Evolutionary conservation across 2,797 vertebrate genomes (phyloP).

Genomic region (Erpetoichthys calabaricus): DNA sequence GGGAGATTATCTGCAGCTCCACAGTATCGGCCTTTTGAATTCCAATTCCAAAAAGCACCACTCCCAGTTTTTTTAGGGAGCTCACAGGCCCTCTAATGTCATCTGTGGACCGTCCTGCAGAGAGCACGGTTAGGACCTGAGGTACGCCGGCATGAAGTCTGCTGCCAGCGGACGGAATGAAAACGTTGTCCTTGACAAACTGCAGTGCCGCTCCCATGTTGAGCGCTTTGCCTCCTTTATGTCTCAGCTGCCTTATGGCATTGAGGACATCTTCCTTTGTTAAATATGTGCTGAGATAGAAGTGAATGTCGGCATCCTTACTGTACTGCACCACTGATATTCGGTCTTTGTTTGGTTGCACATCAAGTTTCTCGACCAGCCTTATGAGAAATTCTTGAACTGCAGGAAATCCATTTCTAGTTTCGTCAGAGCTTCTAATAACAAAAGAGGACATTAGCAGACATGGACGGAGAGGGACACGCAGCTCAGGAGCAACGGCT

Average conservation of each 20-base stretch:
- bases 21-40: constrained; percentile 5
- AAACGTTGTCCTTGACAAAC: constrained; percentile 12
- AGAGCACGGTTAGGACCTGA: constrained; percentile 11
- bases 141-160: constrained; percentile 7
- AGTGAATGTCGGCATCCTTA: constrained; percentile 15
- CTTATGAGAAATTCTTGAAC: constrained; percentile 13
- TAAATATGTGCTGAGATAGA: constrained; percentile 18
- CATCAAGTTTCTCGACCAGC: constrained; percentile 14
- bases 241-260: neutral
- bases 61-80: constrained; percentile 9
- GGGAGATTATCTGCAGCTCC: constrained; percentile 1
- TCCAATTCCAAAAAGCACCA: constrained; percentile 8
- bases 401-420: constrained; percentile 13
- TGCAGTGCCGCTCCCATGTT: constrained; percentile 18
- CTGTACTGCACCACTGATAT: constrained; percentile 26
- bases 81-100: constrained; percentile 12
- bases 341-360: constrained; percentile 17
- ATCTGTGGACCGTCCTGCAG: constrained; percentile 13
- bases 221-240: constrained; percentile 27
- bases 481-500: too few relatives aligned
- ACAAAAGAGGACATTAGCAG: neutral
- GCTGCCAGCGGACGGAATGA: constrained; percentile 10
- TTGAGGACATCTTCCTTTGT: constrained; percentile 16
- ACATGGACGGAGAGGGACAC: too few relatives aligned
- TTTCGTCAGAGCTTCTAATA: constrained; percentile 13